Percentiles rank a stretch among this genome's conserved stretches.
Evolutionary conservation across 2,113 vertebrate species (phyloP).

Genomic region (Vimba vimba): DNA sequence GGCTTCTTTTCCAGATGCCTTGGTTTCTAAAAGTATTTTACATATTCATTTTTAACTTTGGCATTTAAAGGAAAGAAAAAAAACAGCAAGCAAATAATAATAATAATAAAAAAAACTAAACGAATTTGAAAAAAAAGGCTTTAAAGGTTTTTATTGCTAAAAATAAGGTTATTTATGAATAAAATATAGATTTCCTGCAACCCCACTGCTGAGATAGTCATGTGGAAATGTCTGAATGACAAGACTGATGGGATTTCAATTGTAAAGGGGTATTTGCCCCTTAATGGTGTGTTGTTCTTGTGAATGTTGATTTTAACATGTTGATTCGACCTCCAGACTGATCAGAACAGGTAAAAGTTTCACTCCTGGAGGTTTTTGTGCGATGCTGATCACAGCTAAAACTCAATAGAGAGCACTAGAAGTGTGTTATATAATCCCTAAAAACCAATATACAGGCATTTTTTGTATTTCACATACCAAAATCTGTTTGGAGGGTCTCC

Average conservation of each 20-base stretch:
- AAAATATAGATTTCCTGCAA: not conserved
- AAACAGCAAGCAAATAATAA: too few species aligned
- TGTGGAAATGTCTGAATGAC: not conserved
- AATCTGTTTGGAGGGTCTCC: conserved; percentile 12
- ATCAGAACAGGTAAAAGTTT: conserved; percentile 46
- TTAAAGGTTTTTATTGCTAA: not conserved
- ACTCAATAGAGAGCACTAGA: conserved; percentile 10
- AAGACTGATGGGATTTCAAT: not conserved
- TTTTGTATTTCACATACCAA: conserved; percentile 9
- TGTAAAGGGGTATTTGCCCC: not conserved
- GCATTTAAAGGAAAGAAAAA: not conserved
- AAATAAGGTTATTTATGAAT: not conserved
- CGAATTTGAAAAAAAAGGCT: not conserved
- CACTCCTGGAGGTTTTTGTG: conserved; percentile 8
- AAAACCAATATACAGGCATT: conserved; percentile 6
- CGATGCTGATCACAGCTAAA: conserved; percentile 2
- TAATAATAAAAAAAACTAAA: not conserved
- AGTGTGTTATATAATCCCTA: conserved; percentile 30
- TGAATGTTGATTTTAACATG: conserved; percentile 37
- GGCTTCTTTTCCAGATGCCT: not conserved
- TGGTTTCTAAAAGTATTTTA: not conserved
- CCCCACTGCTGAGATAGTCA: not conserved
- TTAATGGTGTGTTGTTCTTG: conserved; percentile 13
- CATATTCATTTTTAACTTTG: not conserved
- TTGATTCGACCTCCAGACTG: conserved; percentile 39